Evolutionary conservation across 92 coral and sea anemone genomes (phyloP).

Genomic region (Metridium senile): DNA sequence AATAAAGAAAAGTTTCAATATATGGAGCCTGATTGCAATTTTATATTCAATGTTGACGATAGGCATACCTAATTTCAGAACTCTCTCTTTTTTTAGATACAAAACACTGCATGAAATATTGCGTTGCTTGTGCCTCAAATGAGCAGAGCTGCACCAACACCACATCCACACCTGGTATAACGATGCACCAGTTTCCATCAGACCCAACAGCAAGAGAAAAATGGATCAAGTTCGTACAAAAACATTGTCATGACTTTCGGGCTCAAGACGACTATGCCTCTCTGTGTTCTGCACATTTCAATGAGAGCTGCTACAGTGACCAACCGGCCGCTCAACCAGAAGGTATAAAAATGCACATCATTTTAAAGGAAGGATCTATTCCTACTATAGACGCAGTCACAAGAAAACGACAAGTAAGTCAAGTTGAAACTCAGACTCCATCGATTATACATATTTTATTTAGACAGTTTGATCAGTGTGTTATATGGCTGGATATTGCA

Average conservation of each 20-base stretch:
- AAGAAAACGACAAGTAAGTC: conserved; percentile 24
- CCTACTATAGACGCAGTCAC: conserved; percentile 15
- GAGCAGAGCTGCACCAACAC: conserved; percentile 49
- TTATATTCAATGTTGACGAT: too few species aligned
- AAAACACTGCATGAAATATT: too few species aligned
- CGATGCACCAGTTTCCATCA: conserved; percentile 44
- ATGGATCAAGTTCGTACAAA: conserved; percentile 46
- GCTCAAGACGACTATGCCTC: conserved; percentile 22
- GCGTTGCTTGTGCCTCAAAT: conserved; percentile 63
- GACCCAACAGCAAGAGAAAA: conserved; percentile 13
- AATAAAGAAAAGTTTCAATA: too few species aligned
- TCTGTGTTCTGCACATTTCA: conserved; percentile 29
- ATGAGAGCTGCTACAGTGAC: conserved; percentile 7
- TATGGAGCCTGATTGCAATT: too few species aligned
- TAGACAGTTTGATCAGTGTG: too few species aligned
- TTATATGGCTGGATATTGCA: too few species aligned
- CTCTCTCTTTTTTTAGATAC: too few species aligned
- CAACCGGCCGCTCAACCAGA: background rate
- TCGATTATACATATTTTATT: too few species aligned
- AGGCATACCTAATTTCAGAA: too few species aligned
- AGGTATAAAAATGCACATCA: conserved; percentile 3
- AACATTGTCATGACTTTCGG: conserved; percentile 44
- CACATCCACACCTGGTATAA: conserved; percentile 18
- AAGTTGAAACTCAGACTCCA: too few species aligned
- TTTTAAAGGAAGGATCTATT: conserved; percentile 13